These are phyloP conservation scores for Brachionus koreanus DNA, from an alignment of 1,140 invertebrate species.

Conservation along the genomic window DNA sequence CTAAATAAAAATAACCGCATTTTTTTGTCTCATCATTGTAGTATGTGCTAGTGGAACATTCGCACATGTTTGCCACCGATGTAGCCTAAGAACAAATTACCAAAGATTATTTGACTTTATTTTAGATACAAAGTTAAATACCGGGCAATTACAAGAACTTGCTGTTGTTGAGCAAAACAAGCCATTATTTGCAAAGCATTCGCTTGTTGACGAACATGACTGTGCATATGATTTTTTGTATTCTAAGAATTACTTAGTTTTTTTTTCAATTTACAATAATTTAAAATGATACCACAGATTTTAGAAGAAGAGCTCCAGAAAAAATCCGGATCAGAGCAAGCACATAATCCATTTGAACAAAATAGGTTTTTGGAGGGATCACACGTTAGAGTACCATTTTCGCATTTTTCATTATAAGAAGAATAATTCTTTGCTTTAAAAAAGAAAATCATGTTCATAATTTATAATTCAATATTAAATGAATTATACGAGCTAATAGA, in stretches of 20 bases:
- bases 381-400: not conserved
- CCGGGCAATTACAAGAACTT: not conserved
- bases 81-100: not conserved
- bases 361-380: not conserved
- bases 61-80: not conserved
- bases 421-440: not conserved
- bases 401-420: not conserved
- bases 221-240: conserved; percentile 16
- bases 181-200: not conserved
- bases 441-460: not conserved
- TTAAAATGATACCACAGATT: not conserved
- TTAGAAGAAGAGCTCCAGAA: not conserved
- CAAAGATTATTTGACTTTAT: not conserved
- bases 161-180: not conserved
- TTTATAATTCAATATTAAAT: not conserved
- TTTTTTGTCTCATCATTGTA: not conserved
- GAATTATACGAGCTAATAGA: not conserved
- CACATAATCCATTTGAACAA: not conserved
- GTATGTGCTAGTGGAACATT: not conserved
- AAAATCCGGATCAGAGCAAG: not conserved
- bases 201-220: not conserved
- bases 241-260: not conserved
- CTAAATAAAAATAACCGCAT: not conserved
- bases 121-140: not conserved
- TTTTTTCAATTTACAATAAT: not conserved